Conservation (phyloP, 2,797 vertebrate genomes). For the Peromyscus eremicus region DNA sequence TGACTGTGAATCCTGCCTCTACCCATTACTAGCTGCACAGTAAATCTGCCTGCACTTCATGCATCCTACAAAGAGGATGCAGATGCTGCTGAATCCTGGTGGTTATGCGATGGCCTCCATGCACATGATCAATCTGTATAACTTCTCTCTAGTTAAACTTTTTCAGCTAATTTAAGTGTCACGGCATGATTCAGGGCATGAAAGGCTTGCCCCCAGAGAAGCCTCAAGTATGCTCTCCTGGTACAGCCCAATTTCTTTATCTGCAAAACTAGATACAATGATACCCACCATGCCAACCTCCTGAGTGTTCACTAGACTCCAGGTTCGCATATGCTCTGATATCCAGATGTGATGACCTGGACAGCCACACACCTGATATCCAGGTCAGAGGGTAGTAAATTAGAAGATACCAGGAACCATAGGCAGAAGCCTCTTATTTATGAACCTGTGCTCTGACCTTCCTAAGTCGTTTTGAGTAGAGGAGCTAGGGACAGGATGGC, state of each 20-base stretch:
- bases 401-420: background rate
- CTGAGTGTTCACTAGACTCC: background rate
- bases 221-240: background rate
- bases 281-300: background rate
- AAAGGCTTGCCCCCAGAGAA: too few relatives aligned
- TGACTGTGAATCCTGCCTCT: background rate
- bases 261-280: background rate
- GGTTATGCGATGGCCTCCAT: background rate
- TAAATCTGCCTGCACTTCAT: background rate
- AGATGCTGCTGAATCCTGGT: background rate
- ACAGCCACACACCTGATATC: background rate
- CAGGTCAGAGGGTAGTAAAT: background rate
- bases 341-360: background rate
- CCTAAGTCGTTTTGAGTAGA: background rate
- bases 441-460: background rate
- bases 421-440: background rate
- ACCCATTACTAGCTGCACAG: too few relatives aligned
- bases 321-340: accelerated
- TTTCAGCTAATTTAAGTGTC: background rate
- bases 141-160: background rate
- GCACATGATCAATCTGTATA: background rate
- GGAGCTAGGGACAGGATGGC: too few relatives aligned
- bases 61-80: background rate
- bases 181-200: background rate
- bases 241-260: background rate